Conservation (phyloP, 1,140 invertebrate species). For the Drosophila bocqueti region DNA sequence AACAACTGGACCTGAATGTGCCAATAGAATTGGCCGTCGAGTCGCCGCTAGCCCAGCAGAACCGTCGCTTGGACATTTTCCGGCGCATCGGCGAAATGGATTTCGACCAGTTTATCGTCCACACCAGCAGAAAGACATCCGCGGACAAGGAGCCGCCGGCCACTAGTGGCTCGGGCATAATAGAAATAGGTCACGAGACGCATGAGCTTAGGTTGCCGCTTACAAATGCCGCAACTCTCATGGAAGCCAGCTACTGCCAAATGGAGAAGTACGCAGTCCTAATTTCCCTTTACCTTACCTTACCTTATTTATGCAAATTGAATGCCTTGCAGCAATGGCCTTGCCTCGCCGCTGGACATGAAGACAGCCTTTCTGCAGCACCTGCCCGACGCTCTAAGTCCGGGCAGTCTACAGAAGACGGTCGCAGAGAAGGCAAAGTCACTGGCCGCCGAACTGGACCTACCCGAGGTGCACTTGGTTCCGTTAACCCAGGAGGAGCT, state of each 20-base stretch:
- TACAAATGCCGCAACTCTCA: slow-evolving; percentile 67
- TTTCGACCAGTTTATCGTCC: slow-evolving; percentile 78
- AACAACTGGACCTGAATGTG: slow-evolving; percentile 85
- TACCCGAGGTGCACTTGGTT: slow-evolving; percentile 59
- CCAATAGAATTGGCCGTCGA: slow-evolving; percentile 84
- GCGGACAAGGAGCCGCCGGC: slow-evolving; percentile 8
- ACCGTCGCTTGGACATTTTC: slow-evolving; percentile 81
- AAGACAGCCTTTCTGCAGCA: slow-evolving; percentile 57
- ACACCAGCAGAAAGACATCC: slow-evolving; percentile 55
- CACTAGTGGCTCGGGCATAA: slow-evolving; percentile 52
- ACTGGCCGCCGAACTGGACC: slow-evolving; percentile 63
- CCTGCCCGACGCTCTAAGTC: slow-evolving; percentile 68
- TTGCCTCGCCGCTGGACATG: slow-evolving; percentile 64
- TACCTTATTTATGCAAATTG: background rate
- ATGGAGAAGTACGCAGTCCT: slow-evolving; percentile 58
- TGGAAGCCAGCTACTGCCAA: slow-evolving; percentile 81
- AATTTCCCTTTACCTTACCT: background rate
- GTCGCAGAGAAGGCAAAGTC: slow-evolving; percentile 62
- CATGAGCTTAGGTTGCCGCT: slow-evolving; percentile 47
- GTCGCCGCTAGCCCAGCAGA: slow-evolving; percentile 74
- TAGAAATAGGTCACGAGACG: slow-evolving; percentile 78
- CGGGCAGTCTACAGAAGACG: slow-evolving; percentile 62
- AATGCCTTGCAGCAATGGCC: slow-evolving; percentile 45
- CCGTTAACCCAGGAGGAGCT: slow-evolving; percentile 51
- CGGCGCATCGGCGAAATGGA: slow-evolving; percentile 80